Evolutionary conservation across 2,888 invertebrate genomes (phyloP).

Genomic region (Pegoplata infirma): DNA sequence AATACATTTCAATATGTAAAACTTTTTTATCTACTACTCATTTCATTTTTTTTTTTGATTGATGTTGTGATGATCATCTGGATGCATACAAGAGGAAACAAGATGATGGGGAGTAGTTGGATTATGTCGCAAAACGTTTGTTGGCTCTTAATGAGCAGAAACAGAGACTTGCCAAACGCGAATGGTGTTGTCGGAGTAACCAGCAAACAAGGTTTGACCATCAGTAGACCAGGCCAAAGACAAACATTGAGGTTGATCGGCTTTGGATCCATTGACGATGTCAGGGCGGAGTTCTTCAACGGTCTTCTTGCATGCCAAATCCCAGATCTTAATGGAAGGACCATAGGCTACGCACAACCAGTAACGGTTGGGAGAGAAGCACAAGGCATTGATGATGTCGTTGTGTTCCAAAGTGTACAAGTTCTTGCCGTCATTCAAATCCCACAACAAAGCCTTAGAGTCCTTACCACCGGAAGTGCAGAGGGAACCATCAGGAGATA

Average conservation of each 20-base stretch:
- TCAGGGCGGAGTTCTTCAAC: conserved; percentile 99
- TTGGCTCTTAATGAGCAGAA: conserved; percentile 83
- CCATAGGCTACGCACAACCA: conserved; percentile 99
- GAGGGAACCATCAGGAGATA: conserved; percentile 98
- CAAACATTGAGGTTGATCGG: conserved; percentile 96
- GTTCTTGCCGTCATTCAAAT: conserved; percentile 99
- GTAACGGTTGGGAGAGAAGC: conserved; percentile 99
- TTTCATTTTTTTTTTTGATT: conserved; percentile 37
- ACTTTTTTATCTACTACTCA: conserved; percentile 21
- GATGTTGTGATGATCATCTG: conserved; percentile 4
- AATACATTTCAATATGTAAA: conserved; percentile 60
- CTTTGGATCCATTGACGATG: conserved; percentile 88
- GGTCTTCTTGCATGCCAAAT: conserved; percentile 99
- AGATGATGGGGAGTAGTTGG: conserved; percentile 2
- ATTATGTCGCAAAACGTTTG: conserved; percentile 26
- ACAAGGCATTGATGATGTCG: conserved; percentile 97
- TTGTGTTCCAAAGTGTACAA: conserved; percentile 99
- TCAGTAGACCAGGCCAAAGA: conserved; percentile 99
- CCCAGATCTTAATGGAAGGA: conserved; percentile 99
- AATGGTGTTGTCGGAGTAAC: conserved; percentile 98
- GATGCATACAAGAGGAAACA: conserved; percentile 31
- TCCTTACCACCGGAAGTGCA: conserved; percentile 99
- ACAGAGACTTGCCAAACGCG: conserved; percentile 99
- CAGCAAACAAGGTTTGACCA: conserved; percentile 98
- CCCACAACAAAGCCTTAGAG: conserved; percentile 99